phyloP scores from a whole-genome alignment of 2,888 invertebrate species.

The Uloborus plumipes region DNA sequence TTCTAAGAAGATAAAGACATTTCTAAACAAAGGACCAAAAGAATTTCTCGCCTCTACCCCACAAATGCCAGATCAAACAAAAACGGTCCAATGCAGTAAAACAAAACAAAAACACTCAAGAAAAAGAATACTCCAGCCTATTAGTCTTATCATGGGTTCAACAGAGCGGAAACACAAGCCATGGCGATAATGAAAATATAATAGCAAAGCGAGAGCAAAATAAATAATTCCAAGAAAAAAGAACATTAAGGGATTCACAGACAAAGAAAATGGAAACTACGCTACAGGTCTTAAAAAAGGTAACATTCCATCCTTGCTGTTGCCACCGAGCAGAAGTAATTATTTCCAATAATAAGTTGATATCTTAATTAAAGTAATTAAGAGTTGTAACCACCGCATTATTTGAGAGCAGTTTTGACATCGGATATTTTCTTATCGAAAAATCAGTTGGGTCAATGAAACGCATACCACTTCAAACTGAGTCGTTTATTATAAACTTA shows the following conservation, averaged over 20 bases:
- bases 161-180: conserved; percentile 54
- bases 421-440: no score
- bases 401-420: no score
- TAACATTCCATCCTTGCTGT: no score
- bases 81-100: conserved; percentile 10
- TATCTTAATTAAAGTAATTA: conserved; percentile 37
- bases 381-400: background rate
- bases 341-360: conserved; percentile 28
- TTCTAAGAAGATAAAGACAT: conserved; percentile 25
- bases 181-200: conserved; percentile 41
- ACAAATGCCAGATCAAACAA: conserved; percentile 23
- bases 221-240: background rate
- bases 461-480: no score
- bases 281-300: no score
- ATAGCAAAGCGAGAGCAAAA: background rate
- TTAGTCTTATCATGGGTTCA: conserved; percentile 49
- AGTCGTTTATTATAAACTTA: no score
- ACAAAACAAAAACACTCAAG: no score
- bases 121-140: conserved; percentile 9
- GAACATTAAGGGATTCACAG: background rate
- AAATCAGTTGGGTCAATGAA: no score
- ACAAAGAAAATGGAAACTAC: conserved; percentile 39
- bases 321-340: no score
- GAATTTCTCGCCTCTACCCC: conserved; percentile 36
- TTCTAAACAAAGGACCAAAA: conserved; percentile 9